Conservation (phyloP, 2,888 invertebrate genomes). For the Pammene aurita region DNA sequence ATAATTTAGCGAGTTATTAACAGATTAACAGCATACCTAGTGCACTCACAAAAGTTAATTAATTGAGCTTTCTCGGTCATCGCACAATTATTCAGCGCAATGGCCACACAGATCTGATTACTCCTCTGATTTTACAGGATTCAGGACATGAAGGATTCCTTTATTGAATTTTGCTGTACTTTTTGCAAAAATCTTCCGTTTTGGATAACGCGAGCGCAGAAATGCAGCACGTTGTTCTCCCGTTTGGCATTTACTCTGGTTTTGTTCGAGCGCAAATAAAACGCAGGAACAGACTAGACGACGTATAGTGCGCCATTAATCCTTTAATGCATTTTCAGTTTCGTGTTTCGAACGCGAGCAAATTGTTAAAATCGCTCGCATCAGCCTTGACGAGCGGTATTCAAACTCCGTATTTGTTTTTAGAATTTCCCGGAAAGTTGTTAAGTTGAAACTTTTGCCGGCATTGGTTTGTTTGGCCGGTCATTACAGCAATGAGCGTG, state of each 20-base stretch:
- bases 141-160: slow-evolving; percentile 12
- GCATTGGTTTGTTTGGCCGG: slow-evolving; percentile 40
- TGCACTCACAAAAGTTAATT: slow-evolving; percentile 28
- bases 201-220: slow-evolving; percentile 9
- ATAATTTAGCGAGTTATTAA: slow-evolving; percentile 24
- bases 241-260: slow-evolving; percentile 20
- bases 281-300: slow-evolving; percentile 19
- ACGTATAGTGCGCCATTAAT: slow-evolving; percentile 30
- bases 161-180: slow-evolving; percentile 5
- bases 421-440: slow-evolving; percentile 34
- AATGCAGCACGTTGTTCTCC: slow-evolving; percentile 20
- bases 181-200: slow-evolving; percentile 12
- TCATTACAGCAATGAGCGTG: slow-evolving; percentile 40
- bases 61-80: slow-evolving; percentile 32
- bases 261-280: slow-evolving; percentile 27
- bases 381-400: slow-evolving; percentile 36
- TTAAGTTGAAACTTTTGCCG: slow-evolving; percentile 38
- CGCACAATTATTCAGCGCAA: slow-evolving; percentile 22
- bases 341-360: slow-evolving; percentile 36
- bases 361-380: slow-evolving; percentile 40
- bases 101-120: slow-evolving; percentile 12
- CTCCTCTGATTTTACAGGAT: slow-evolving; percentile 11
- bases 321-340: slow-evolving; percentile 40
- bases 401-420: slow-evolving; percentile 37
- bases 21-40: slow-evolving; percentile 22